A percentile compares a stretch with the other conserved stretches of the same genome.
phyloP scores from a whole-genome alignment of 2,797 vertebrate genomes.

The Galaxias olidus region DNA sequence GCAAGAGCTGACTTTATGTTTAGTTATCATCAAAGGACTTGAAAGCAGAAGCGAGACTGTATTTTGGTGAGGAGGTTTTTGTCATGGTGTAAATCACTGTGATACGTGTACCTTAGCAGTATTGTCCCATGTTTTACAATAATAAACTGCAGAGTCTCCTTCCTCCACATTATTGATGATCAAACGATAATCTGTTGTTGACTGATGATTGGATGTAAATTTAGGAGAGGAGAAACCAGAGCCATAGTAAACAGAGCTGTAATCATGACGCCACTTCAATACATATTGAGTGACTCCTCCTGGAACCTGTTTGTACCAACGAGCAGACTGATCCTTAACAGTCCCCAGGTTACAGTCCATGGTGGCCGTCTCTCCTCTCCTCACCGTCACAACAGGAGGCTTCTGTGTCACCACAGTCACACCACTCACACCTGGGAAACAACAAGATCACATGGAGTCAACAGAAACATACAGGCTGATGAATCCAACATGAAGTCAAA shows the following conservation, averaged over 20 bases:
- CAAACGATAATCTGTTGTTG: constrained; percentile 1
- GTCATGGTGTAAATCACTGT: constrained; percentile 12
- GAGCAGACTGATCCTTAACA: neutral
- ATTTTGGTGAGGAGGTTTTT: constrained; percentile 5
- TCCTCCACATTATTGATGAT: constrained; percentile 23
- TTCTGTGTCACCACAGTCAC: constrained; percentile 46
- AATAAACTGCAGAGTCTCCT: constrained; percentile 36
- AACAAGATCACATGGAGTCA: constrained; percentile 46
- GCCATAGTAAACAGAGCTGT: neutral
- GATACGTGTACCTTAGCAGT: neutral
- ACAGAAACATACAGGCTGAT: constrained; percentile 33
- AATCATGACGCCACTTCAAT: neutral
- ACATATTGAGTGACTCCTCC: constrained; percentile 10
- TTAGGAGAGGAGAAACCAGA: constrained; percentile 9
- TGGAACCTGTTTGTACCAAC: constrained; percentile 36
- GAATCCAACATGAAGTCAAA: constrained; percentile 28
- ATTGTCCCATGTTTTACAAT: neutral
- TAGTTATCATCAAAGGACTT: too few species aligned
- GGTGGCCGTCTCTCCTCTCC: constrained; percentile 23
- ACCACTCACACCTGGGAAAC: constrained; percentile 60
- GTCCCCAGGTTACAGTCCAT: constrained; percentile 44
- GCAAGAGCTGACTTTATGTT: too few species aligned
- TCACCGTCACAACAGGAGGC: constrained; percentile 29
- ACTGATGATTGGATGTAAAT: constrained; percentile 5
- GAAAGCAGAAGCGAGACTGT: constrained; percentile 18